Conservation (phyloP, 2,888 invertebrate genomes). For the Icerya purchasi region DNA sequence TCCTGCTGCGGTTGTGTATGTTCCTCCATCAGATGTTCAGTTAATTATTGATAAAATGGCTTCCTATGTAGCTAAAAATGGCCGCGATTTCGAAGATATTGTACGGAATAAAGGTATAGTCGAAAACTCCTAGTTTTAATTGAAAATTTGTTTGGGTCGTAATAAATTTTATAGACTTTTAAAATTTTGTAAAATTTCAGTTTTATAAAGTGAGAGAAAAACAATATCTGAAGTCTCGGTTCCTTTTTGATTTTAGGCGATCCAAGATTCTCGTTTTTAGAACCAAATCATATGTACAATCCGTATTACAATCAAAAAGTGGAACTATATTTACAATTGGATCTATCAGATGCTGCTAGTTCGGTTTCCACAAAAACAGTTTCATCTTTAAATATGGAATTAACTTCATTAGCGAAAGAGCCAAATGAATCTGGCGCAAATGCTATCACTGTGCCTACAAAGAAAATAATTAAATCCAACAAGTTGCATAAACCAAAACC, state of each 20-base stretch:
- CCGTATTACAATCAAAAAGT: slow-evolving; percentile 57
- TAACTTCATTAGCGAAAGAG: too few species aligned
- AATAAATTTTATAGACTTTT: too few species aligned
- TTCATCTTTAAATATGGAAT: too few species aligned
- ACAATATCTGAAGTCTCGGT: too few species aligned
- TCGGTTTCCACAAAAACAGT: slow-evolving; percentile 8
- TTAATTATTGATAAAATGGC: slow-evolving; percentile 92
- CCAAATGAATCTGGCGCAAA: too few species aligned
- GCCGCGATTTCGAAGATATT: slow-evolving; percentile 75
- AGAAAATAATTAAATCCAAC: background rate
- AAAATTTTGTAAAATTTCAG: too few species aligned
- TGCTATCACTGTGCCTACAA: too few species aligned
- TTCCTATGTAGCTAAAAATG: slow-evolving; percentile 85
- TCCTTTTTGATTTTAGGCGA: slow-evolving; percentile 35
- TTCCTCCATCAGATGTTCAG: slow-evolving; percentile 62
- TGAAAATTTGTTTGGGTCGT: too few species aligned
- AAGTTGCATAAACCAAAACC: background rate
- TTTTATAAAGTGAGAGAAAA: too few species aligned
- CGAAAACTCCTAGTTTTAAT: too few species aligned
- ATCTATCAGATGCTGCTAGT: background rate
- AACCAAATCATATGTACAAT: slow-evolving; percentile 51
- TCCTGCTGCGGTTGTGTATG: slow-evolving; percentile 16
- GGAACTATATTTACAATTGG: slow-evolving; percentile 21
- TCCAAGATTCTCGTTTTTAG: slow-evolving; percentile 67
- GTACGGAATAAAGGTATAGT: slow-evolving; percentile 43